Evolutionary conservation across 2,797 vertebrate genomes (phyloP).

Genomic region (Pagetopsis macropterus): DNA sequence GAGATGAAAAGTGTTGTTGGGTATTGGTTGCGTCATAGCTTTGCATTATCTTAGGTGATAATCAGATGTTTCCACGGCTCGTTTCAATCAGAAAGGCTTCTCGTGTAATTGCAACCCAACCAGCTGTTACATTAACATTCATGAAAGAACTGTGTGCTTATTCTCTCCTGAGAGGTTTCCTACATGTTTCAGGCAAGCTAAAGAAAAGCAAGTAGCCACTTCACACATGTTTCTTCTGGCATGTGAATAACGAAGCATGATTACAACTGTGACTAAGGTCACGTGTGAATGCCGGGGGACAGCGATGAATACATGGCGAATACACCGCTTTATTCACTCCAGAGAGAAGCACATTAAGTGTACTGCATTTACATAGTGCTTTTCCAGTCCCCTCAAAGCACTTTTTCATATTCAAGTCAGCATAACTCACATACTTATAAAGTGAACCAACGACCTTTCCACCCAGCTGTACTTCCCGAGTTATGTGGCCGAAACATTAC

Average conservation of each 20-base stretch:
- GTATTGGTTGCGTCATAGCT: slow-evolving; percentile 36
- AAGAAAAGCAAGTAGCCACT: slow-evolving; percentile 22
- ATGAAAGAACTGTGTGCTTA: slow-evolving; percentile 32
- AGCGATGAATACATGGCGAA: background rate
- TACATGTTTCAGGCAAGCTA: slow-evolving; percentile 28
- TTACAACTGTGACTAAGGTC: slow-evolving; percentile 13
- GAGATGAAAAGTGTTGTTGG: slow-evolving; percentile 41
- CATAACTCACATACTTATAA: too few species aligned
- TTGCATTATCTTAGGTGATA: slow-evolving; percentile 25
- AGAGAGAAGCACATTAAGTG: background rate
- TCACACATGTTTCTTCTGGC: slow-evolving; percentile 34
- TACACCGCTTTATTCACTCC: slow-evolving; percentile 4
- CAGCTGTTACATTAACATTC: slow-evolving; percentile 53
- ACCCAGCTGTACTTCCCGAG: too few species aligned
- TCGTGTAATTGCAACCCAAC: slow-evolving; percentile 30
- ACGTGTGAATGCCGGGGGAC: slow-evolving; percentile 18
- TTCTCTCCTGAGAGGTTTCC: slow-evolving; percentile 24
- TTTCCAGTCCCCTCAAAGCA: too few species aligned
- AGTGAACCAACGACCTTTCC: too few species aligned
- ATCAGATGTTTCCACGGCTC: too few species aligned
- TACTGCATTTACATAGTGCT: too few species aligned
- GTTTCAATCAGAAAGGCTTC: too few species aligned
- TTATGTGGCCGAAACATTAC: too few species aligned
- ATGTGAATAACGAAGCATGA: slow-evolving; percentile 24
- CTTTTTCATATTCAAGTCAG: too few species aligned